Percentiles rank a stretch among this genome's conserved stretches.
Conservation (phyloP, 1,140 invertebrate genomes). For the Maconellicoccus hirsutus region DNA sequence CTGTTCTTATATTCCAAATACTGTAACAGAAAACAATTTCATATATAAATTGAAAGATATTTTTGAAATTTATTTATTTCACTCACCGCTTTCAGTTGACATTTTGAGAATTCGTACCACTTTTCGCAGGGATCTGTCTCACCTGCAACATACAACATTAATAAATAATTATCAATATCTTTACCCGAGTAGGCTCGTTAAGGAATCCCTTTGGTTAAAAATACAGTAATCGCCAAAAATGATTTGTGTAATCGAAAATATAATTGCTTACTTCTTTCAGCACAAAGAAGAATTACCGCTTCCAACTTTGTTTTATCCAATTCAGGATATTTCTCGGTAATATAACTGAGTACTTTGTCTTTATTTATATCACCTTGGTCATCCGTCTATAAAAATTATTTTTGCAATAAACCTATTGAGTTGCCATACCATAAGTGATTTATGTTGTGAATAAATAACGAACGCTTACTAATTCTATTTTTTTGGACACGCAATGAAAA, state of each 20-base stretch:
- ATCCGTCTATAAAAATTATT: conserved; percentile 2
- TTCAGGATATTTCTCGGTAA: not conserved
- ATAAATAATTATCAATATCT: too few relatives aligned
- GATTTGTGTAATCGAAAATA: too few relatives aligned
- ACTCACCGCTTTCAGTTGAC: conserved; percentile 12
- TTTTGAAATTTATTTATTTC: too few relatives aligned
- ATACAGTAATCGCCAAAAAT: not conserved
- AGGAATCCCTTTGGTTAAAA: too few relatives aligned
- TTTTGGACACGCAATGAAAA: not conserved
- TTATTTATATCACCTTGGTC: not conserved
- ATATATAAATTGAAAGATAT: too few relatives aligned
- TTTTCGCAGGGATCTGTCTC: conserved; percentile 1
- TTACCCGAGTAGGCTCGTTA: too few relatives aligned
- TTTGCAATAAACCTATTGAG: too few relatives aligned
- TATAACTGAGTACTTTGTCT: not conserved
- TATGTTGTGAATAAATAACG: too few relatives aligned
- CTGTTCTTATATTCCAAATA: not conserved
- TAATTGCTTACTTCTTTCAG: not conserved
- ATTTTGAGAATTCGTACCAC: conserved; percentile 16
- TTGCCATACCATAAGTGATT: too few relatives aligned
- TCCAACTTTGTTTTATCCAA: not conserved
- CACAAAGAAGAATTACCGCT: not conserved
- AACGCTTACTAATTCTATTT: not conserved
- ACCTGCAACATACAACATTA: not conserved
- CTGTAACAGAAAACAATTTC: not conserved